These are phyloP conservation scores for Catharus ustulatus DNA, from an alignment of 2,797 vertebrate species.

Conservation along the genomic window DNA sequence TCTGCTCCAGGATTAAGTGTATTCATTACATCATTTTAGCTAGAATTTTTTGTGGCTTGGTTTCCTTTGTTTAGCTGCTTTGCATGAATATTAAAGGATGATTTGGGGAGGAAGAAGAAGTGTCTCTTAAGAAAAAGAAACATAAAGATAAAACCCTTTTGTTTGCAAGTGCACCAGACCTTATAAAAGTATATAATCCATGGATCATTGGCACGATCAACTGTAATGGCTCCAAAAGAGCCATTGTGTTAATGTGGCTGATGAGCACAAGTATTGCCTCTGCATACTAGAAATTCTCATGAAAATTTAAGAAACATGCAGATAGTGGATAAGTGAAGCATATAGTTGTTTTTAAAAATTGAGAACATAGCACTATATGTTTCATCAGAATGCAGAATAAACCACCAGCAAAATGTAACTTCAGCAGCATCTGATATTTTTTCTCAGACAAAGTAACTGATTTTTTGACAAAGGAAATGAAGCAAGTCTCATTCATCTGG, in stretches of 20 bases:
- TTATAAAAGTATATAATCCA: conserved; percentile 73
- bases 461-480: conserved; percentile 38
- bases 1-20: not conserved
- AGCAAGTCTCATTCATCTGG: conserved; percentile 37
- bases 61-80: conserved; percentile 44
- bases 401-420: conserved; percentile 52
- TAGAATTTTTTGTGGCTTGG: conserved; percentile 13
- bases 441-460: not conserved
- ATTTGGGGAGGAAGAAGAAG: not conserved
- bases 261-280: conserved; percentile 44
- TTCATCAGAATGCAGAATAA: conserved; percentile 32
- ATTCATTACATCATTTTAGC: conserved; percentile 31
- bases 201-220: conserved; percentile 71
- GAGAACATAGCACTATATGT: not conserved
- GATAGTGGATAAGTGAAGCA: conserved; percentile 31
- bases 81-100: conserved; percentile 58
- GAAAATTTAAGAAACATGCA: conserved; percentile 68
- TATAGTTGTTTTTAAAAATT: conserved; percentile 54
- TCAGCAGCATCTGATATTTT: not conserved
- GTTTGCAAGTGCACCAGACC: conserved; percentile 75
- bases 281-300: conserved; percentile 71
- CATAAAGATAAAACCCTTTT: conserved; percentile 56
- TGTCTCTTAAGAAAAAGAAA: conserved; percentile 68
- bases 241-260: conserved; percentile 74
- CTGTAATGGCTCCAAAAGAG: conserved; percentile 71